Evolutionary conservation across 2,888 invertebrate species (phyloP), one percentile per base, ranked within the genome.

Genomic region (Plebejus argus): DNA sequence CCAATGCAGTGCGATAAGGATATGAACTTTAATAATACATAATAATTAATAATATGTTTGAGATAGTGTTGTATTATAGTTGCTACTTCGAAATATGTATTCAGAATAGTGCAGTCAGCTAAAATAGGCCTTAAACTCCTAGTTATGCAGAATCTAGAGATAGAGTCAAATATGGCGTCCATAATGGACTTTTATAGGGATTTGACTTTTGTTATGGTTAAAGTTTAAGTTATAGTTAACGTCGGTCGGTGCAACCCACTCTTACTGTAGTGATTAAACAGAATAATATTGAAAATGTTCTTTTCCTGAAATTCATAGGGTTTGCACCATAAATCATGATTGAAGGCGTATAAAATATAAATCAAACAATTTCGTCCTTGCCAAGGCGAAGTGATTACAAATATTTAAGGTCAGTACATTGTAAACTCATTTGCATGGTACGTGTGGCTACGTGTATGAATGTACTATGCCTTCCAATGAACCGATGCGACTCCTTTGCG

Each of bases 381-480:
- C 10, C 23, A 66, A 66, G 66, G 28, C 35, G 39, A 71, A 39
- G 72, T 45, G 72, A 72, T 72, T 39, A 45, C 81, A 81, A 81
- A 80, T 80, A 82, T 83, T 81, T 79, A 77, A 81, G 78, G 77
- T 80, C 78, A 70, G 35, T 77, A 77, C 79, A 81, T 80, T 81
- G 77, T 77, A 79, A 80, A 81, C 80, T 79, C 82, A 84, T 82
- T 83, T 84, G 83, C 81, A 81, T 77, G 76, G 79, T 78, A 76
- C 72, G 80, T 84, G 82, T 82, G 8, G 23, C 28, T 66, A 66
- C 28, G 86, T 79, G 79, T 81, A 77, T 72, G 83, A 83, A 85
- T 85, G 80, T 79, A 78, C 45, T 35, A 8, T 39, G 53, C 15
- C 53, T 53, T 53, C 53, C 18, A 53, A 53, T 53, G 53, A 45